A percentile compares a stretch with the other conserved stretches of the same genome.
These are phyloP conservation scores for Cyclargus thomasi DNA, from an alignment of 1,140 invertebrate genomes.

Conservation along the genomic window DNA sequence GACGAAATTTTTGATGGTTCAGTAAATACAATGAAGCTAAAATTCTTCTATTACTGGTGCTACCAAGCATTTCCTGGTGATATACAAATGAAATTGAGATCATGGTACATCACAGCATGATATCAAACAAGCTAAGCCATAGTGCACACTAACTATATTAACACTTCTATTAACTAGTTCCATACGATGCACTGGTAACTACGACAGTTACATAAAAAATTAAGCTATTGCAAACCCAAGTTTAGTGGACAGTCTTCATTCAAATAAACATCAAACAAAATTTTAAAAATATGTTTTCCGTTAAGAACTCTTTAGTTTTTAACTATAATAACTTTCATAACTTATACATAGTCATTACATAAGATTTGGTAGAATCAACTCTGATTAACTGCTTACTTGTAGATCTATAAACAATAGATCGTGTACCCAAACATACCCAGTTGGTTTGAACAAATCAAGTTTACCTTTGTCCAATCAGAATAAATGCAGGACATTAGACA, in stretches of 20 bases:
- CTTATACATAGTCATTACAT: too few species aligned
- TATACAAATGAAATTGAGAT: conserved; percentile 35
- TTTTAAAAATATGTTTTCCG: too few species aligned
- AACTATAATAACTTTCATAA: too few species aligned
- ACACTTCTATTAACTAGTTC: background rate
- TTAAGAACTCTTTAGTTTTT: too few species aligned
- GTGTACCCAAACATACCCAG: background rate
- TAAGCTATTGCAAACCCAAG: background rate
- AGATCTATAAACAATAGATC: background rate
- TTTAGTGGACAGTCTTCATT: background rate
- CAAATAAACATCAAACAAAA: too few species aligned
- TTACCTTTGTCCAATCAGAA: background rate
- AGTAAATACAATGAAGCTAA: background rate
- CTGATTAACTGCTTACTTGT: too few species aligned
- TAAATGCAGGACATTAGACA: background rate
- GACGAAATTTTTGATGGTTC: background rate
- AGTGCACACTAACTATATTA: background rate
- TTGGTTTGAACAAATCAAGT: too few species aligned
- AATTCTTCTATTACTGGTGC: too few species aligned
- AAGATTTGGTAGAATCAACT: too few species aligned
- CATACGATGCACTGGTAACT: conserved; percentile 6
- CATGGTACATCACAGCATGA: conserved; percentile 37
- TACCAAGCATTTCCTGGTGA: conserved; percentile 22
- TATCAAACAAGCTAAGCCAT: conserved; percentile 21
- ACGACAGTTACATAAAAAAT: background rate